phyloP scores from a whole-genome alignment of 1,140 invertebrate genomes.

The Cyphomyrmex costatus region DNA sequence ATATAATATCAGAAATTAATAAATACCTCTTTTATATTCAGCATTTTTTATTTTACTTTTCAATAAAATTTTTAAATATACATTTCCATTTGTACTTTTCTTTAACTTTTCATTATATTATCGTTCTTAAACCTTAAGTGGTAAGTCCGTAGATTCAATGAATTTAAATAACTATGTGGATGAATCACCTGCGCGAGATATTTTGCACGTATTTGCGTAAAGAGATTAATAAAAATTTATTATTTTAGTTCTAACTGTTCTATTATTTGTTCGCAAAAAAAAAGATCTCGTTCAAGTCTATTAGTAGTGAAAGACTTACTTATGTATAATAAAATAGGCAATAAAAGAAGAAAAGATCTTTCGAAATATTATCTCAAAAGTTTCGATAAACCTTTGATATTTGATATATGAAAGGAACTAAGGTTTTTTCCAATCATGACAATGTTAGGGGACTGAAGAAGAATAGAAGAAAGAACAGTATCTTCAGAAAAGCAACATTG shows the following conservation, averaged over 20 bases:
- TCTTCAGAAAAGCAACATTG: neutral
- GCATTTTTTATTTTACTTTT: neutral
- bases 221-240: neutral
- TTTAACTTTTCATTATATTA: neutral
- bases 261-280: neutral
- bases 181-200: neutral
- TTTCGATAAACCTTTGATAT: constrained; percentile 23
- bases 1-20: neutral
- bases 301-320: neutral
- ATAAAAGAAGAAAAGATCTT: constrained; percentile 1
- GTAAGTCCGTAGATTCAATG: neutral
- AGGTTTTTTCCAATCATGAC: constrained; percentile 1
- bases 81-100: neutral
- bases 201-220: neutral
- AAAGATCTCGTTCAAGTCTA: constrained; percentile 6
- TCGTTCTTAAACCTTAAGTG: neutral
- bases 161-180: neutral
- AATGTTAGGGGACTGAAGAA: neutral
- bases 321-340: constrained; percentile 18
- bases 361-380: constrained; percentile 35
- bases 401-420: neutral
- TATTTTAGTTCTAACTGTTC: neutral
- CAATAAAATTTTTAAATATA: neutral
- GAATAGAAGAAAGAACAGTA: neutral
- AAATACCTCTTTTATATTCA: neutral